These are phyloP conservation scores for Leptinotarsa lineolata DNA, from an alignment of 1,140 invertebrate species.

Conservation along the genomic window DNA sequence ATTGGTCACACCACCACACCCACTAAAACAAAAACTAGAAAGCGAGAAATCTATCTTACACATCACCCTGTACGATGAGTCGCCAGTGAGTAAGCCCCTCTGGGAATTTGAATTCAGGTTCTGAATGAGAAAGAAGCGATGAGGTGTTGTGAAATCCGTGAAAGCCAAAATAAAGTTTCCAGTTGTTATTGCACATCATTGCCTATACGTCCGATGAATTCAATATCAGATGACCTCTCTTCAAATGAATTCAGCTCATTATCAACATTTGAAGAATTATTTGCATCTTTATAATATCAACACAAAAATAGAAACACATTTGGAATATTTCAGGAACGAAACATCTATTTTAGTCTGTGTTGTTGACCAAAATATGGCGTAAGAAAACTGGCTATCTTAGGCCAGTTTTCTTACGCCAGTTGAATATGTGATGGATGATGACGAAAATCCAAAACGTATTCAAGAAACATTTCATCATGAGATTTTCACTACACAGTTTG, in stretches of 20 bases:
- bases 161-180: slow-evolving; percentile 27
- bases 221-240: background rate
- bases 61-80: slow-evolving; percentile 1
- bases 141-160: slow-evolving; percentile 12
- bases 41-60: background rate
- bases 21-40: background rate
- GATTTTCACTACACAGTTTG: too few relatives aligned
- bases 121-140: slow-evolving; percentile 14
- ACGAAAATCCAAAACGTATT: too few relatives aligned
- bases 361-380: too few relatives aligned
- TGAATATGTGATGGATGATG: too few relatives aligned
- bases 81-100: background rate
- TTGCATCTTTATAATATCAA: background rate
- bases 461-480: too few relatives aligned
- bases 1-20: too few relatives aligned
- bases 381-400: too few relatives aligned
- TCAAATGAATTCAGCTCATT: background rate
- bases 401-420: too few relatives aligned
- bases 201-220: background rate
- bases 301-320: background rate
- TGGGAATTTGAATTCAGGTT: slow-evolving; percentile 13
- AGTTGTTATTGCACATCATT: slow-evolving; percentile 15
- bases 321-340: too few relatives aligned
- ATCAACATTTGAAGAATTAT: background rate
- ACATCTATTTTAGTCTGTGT: too few relatives aligned